Base-by-base conservation (phyloP, 1,140 invertebrate species). In the Lepidurus packardi region DNA sequence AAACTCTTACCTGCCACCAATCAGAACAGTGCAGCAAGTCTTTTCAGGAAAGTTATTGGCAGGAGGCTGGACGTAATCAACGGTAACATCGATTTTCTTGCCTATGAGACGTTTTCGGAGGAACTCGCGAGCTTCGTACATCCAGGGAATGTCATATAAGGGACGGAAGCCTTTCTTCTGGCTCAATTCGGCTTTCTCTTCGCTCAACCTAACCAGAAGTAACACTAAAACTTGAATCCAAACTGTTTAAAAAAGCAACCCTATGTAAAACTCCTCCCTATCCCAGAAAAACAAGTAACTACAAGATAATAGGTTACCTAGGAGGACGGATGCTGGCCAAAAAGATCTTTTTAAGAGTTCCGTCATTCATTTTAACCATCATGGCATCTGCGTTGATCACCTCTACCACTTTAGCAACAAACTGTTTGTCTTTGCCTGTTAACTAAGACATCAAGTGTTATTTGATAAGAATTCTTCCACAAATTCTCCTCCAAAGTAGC, bases 81-180 rank as follows among this genome's bases (percentile, higher is more conserved):
- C 90, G 47, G 91, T 91, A 7, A 98, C 93, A 83, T 94, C 92
- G 0, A 98, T 95, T 83, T 93, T 95, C 85, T 99, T 99, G 3
- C 96, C 95, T 84, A 99, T 94, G 0, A 99, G 87, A 84, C 97
- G 96, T 83, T 98, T 98, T 43, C 98, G 89, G 4, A 99, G 86
- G 84, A 95, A 99, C 87, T 99, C 98, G 79, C 98, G 89, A 0
- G 97, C 97, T 85, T 99, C 97, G 85, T 93, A 98, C 94, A 99
- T 96, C 89, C 93, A 97, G 7, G 97, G 97, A 82, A 98, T 94
- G 82, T 99, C 97, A 84, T 99, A 99, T 0, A 99, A 88, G 1
- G 96, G 94, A 79, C 93, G 88, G 83, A 92, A 91, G 84, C 90
- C 89, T 84, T 89, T 87, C 88, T 90, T 79, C 75, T 79, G 75